A percentile compares a stretch with the other conserved stretches of the same genome.
phyloP scores from a whole-genome alignment of 2,113 vertebrate species.

The Numida meleagris region DNA sequence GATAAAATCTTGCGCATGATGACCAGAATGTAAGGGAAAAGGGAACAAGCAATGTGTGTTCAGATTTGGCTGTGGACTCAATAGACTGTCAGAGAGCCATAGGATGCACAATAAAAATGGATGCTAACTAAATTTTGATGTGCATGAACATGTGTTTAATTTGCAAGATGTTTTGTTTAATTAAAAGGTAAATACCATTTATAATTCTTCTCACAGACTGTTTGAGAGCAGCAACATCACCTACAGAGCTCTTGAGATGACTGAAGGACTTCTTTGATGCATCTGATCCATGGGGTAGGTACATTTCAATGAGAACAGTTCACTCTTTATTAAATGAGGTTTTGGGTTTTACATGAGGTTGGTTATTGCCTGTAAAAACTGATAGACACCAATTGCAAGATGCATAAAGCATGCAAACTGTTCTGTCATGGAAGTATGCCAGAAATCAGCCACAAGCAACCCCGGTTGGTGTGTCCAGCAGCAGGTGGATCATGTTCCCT shows the following conservation, averaged over 20 bases:
- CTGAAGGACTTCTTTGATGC: slow-evolving; percentile 66
- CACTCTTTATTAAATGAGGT: neutral
- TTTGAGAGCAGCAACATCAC: slow-evolving; percentile 68
- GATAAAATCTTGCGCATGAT: slow-evolving; percentile 34
- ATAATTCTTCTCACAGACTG: slow-evolving; percentile 77
- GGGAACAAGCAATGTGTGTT: neutral
- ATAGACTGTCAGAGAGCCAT: slow-evolving; percentile 37
- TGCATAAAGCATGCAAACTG: neutral
- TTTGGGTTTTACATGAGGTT: slow-evolving; percentile 59
- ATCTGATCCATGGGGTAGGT: slow-evolving; percentile 60
- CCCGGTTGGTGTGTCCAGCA: neutral
- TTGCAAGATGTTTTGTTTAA: slow-evolving; percentile 79
- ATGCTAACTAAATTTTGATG: slow-evolving; percentile 75
- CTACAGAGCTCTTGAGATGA: slow-evolving; percentile 66
- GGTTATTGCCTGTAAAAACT: slow-evolving; percentile 52
- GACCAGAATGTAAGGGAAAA: slow-evolving; percentile 8
- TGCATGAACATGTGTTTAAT: slow-evolving; percentile 79
- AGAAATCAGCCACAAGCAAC: neutral
- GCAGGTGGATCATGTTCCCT: neutral
- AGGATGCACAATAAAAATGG: slow-evolving; percentile 63
- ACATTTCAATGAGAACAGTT: slow-evolving; percentile 50
- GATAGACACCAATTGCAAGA: neutral
- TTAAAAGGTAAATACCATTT: slow-evolving; percentile 82
- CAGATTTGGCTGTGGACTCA: slow-evolving; percentile 48
- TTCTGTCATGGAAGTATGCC: neutral